Evolutionary conservation across 2,113 vertebrate genomes (phyloP), one percentile per base, ranked within the genome.

Genomic region (Sylvia atricapilla): DNA sequence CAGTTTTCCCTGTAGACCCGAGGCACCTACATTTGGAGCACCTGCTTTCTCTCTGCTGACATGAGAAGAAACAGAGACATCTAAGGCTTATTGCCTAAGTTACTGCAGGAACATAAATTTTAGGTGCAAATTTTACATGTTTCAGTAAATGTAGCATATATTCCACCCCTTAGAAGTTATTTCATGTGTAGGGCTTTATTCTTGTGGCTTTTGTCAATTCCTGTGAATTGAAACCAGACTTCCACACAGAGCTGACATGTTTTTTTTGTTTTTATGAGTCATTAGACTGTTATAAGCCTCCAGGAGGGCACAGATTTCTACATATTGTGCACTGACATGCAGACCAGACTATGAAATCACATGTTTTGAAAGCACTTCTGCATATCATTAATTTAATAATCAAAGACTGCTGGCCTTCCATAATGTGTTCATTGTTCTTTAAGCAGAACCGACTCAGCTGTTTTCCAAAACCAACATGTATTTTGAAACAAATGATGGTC

Each of bases 191-290:
- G 25, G 44, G n/a, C 66, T 81, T 7, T 93, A 84, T 92, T 94
- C 41, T 76, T 93, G 69, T 69, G 83, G 49, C 25, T 96, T 95
- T 84, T 84, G 80, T 95, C 66, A 75, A 33, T 89, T 95, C 82
- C 52, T 87, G n/a, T 75, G 80, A 82, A 91, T 91, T 90, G 84
- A 94, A 96, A 97, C 24, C 90, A 95, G 88, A 68, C 49, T 92
- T 89, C 22, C 60, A 84, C 28, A n/a, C 66, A 2, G 9, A 93
- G 30, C 70, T 93, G 72, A 69, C 52, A 49, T 37, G 20, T 7
- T 7, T 81, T 87, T 87, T 90, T 77, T 78, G 33, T 7, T 82
- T 95, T 85, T 89, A 86, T 68, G 90, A 95, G 80, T 90, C 35
- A 7, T 76, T 84, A 70, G 31, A 64, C 39, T 91, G 47, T 87